Percentiles rank a stretch among this genome's conserved stretches.
Conservation (phyloP, 30 jellyfish, hydroid and myxozoan genomes). For the Turritopsis dohrnii region DNA sequence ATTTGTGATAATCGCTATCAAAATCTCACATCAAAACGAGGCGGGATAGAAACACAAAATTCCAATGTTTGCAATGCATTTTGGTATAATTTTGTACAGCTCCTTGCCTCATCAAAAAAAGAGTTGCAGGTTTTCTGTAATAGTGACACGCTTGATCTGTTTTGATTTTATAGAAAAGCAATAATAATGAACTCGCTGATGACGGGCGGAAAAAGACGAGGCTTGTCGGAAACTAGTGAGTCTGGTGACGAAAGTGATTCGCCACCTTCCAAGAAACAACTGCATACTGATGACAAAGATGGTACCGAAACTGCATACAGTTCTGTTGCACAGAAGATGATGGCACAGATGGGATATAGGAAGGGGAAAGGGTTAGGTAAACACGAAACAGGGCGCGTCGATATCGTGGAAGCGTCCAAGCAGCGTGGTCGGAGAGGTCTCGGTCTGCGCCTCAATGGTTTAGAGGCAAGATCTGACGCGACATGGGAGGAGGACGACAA, state of each 20-base stretch:
- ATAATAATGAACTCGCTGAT: background rate
- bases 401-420: slow-evolving; percentile 85
- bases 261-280: background rate
- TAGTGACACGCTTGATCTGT: background rate
- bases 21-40: no score
- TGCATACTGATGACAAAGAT: background rate
- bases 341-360: slow-evolving; percentile 82
- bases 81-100: background rate
- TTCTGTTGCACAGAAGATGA: slow-evolving; percentile 39
- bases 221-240: background rate
- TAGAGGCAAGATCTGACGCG: slow-evolving; percentile 66
- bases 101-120: background rate
- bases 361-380: slow-evolving; percentile 94
- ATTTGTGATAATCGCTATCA: no score
- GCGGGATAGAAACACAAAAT: no score
- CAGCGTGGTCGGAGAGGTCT: slow-evolving; percentile 96
- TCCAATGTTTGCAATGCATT: no score
- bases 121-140: no score
- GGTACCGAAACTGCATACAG: slow-evolving; percentile 14
- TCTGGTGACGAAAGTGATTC: background rate
- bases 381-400: slow-evolving; percentile 84
- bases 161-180: background rate
- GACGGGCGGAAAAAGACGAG: background rate
- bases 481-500: slow-evolving; percentile 66
- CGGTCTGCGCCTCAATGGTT: slow-evolving; percentile 70